These are phyloP conservation scores for Busseola fusca DNA, from an alignment of 2,888 invertebrate species.

Conservation along the genomic window DNA sequence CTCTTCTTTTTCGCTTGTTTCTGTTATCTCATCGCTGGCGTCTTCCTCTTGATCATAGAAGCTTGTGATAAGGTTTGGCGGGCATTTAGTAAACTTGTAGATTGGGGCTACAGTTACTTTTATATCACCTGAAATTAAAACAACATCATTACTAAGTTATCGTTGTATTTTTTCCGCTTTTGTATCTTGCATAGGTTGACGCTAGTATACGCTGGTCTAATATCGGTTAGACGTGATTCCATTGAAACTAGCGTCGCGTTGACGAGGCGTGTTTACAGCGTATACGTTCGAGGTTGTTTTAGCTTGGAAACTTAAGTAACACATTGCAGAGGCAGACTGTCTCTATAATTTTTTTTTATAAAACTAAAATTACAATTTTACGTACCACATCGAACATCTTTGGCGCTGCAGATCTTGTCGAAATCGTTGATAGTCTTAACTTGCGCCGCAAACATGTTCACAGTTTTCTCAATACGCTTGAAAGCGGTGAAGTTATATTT, in stretches of 20 bases:
- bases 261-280: background rate
- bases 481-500: slow-evolving; percentile 71
- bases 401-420: slow-evolving; percentile 67
- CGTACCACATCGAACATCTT: slow-evolving; percentile 71
- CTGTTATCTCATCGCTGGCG: slow-evolving; percentile 19
- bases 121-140: slow-evolving; percentile 72
- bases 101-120: slow-evolving; percentile 71
- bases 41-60: slow-evolving; percentile 60
- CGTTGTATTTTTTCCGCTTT: background rate
- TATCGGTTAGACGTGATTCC: background rate
- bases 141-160: slow-evolving; percentile 2
- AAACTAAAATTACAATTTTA: slow-evolving; percentile 15
- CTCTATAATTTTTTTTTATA: background rate
- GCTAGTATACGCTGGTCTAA: background rate
- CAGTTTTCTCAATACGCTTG: slow-evolving; percentile 64
- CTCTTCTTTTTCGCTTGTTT: slow-evolving; percentile 24
- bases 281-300: background rate
- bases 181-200: background rate
- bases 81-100: slow-evolving; percentile 76
- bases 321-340: background rate
- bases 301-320: background rate
- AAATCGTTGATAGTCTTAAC: slow-evolving; percentile 70
- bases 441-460: slow-evolving; percentile 69
- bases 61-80: slow-evolving; percentile 70
- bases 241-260: background rate